Base-by-base conservation (phyloP, 1,140 invertebrate species). In the Trypoxylus dichotomus region DNA sequence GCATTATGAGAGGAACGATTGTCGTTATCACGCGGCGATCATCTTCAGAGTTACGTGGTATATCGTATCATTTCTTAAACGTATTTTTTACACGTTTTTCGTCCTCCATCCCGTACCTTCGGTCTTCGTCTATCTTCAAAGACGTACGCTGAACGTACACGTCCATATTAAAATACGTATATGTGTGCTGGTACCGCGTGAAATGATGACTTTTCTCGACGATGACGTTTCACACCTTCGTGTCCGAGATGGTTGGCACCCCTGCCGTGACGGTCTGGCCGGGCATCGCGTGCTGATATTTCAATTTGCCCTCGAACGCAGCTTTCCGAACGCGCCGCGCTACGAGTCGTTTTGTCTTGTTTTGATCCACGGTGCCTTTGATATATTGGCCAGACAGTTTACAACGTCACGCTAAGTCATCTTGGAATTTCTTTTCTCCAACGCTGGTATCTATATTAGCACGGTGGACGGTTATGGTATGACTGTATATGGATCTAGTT, bases 311-410 rank as follows among this genome's bases (percentile, higher is more conserved):
- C 76, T 10, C 15, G 13, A 19, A 24, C 8, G 10, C 19, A 19
- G 60, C 43, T 63, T 27, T 25, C 21, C 60, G n/a, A 19, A 63
- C 21, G 19, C 13, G 19, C 60, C 21, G 60, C 25, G 19, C 25
- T 58, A 13, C 25, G 60, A 71, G 77, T 79, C 79, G 78, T 80
- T 80, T 80, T 80, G 79, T 80, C 77, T 81, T 81, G 79, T 79
- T 80, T 80, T 81, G 78, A 81, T 79, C 78, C 81, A 77, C 60
- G 60, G 81, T 78, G 79, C 81, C 81, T 82, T 77, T 79, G 78
- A 81, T 78, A 80, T 80, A 77, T 79, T 77, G 78, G 68, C 78
- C 79, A 79, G 80, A 81, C 80, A 81, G 79, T 58, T 75, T 75
- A 77, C 73, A 79, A 37, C 37, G 72, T 68, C 76, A 71, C 63